phyloP scores from a whole-genome alignment of 2,888 invertebrate genomes.

The Epistrophe eligans region DNA sequence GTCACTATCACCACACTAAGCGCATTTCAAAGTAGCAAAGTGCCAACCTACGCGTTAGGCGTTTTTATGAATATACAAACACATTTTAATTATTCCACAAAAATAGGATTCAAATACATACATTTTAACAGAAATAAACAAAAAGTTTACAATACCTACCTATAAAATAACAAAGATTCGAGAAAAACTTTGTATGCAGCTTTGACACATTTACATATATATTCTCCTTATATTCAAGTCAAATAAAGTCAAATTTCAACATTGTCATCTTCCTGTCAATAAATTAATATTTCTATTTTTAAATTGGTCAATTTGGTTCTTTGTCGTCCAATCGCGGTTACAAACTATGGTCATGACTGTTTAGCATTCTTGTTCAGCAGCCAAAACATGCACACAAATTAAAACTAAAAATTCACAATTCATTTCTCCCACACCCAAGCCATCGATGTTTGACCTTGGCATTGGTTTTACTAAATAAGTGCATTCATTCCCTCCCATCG shows the following conservation, averaged over 20 bases:
- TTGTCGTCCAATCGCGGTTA: not conserved
- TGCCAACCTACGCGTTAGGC: too few relatives aligned
- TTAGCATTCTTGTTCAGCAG: slow-evolving; percentile 24
- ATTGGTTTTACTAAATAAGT: slow-evolving; percentile 46
- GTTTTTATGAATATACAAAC: too few relatives aligned
- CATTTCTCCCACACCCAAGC: slow-evolving; percentile 37
- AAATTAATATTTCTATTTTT: not conserved
- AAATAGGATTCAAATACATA: too few relatives aligned
- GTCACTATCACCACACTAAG: too few relatives aligned
- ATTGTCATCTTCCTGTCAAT: not conserved
- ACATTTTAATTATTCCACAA: too few relatives aligned
- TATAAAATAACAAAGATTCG: too few relatives aligned
- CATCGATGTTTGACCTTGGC: slow-evolving; percentile 54
- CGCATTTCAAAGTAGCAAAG: too few relatives aligned
- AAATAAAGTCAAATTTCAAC: not conserved
- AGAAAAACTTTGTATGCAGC: too few relatives aligned
- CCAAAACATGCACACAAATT: slow-evolving; percentile 12
- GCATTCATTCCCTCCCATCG: slow-evolving; percentile 22
- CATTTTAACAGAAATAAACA: too few relatives aligned
- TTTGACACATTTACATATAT: not conserved
- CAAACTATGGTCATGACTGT: not conserved
- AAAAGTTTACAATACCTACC: too few relatives aligned
- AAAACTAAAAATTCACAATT: slow-evolving; percentile 3
- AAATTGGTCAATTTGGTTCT: not conserved
- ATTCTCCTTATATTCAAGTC: not conserved